Evolutionary conservation across 2,113 vertebrate genomes (phyloP).

Genomic region (Rhinogobius similis): DNA sequence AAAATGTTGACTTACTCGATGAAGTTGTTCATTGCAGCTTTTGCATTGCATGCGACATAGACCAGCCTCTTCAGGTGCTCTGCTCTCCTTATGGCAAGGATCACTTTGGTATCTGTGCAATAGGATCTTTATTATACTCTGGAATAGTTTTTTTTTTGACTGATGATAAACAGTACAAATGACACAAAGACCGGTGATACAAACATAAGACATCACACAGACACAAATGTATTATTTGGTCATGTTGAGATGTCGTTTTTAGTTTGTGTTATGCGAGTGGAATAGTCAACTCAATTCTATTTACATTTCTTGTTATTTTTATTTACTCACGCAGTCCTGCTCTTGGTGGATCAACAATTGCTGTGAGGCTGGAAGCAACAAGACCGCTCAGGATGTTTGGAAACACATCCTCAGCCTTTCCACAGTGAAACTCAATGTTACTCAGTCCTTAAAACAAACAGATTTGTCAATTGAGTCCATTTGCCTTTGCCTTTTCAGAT

Average conservation of each 20-base stretch:
- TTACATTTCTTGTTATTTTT: neutral
- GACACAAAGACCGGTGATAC: too few species aligned
- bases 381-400: constrained; percentile 84
- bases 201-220: too few species aligned
- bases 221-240: too few species aligned
- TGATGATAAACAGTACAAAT: too few species aligned
- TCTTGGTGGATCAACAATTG: constrained; percentile 91
- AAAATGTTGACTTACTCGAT: constrained; percentile 86
- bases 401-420: constrained; percentile 92
- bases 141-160: too few species aligned
- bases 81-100: constrained; percentile 89
- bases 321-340: constrained; percentile 91
- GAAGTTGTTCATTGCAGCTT: constrained; percentile 95
- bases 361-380: constrained; percentile 79
- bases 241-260: too few species aligned
- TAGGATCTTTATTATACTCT: neutral
- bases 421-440: constrained; percentile 91
- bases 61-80: constrained; percentile 89
- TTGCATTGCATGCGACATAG: constrained; percentile 93
- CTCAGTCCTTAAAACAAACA: constrained; percentile 76
- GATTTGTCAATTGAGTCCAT: neutral
- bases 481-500: neutral
- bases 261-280: too few species aligned
- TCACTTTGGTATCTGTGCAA: constrained; percentile 92
- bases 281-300: neutral